These are phyloP conservation scores for Macrostomum lignano DNA, from an alignment of 1,140 invertebrate species.

Conservation along the genomic window DNA sequence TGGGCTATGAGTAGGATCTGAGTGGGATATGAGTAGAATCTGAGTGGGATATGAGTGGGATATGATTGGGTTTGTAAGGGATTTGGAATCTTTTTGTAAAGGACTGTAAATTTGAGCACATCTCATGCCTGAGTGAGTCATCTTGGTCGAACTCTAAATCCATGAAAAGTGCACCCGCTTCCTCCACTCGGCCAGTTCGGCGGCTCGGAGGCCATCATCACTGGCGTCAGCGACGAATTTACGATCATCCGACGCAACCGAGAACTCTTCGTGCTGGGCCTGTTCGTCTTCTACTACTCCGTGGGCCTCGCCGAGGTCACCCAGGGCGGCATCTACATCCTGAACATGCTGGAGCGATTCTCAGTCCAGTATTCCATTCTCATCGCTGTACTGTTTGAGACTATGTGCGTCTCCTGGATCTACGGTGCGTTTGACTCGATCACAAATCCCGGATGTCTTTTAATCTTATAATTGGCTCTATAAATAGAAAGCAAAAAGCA, in stretches of 20 bases:
- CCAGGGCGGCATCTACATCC: constrained; percentile 79
- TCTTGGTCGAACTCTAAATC: too few species aligned
- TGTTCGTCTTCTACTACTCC: constrained; percentile 61
- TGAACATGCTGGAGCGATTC: constrained; percentile 69
- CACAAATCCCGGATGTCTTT: neutral
- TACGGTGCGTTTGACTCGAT: constrained; percentile 37
- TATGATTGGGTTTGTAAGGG: too few species aligned
- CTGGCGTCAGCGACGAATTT: constrained; percentile 76
- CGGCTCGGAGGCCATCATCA: constrained; percentile 92
- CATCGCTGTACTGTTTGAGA: constrained; percentile 81
- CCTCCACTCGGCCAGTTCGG: too few species aligned
- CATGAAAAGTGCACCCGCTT: too few species aligned
- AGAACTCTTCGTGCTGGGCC: constrained; percentile 63
- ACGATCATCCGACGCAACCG: constrained; percentile 57
- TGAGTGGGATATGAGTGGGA: too few species aligned
- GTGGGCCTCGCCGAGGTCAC: constrained; percentile 71
- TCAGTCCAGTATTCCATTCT: constrained; percentile 83
- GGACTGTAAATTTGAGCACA: too few species aligned
- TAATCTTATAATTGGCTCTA: too few species aligned
- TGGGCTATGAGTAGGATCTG: too few species aligned
- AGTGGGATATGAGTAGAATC: too few species aligned
- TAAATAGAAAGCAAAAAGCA: too few species aligned
- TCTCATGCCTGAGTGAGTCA: too few species aligned
- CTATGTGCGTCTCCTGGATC: constrained; percentile 81
- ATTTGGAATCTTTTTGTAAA: too few species aligned